Evolutionary conservation across 2,888 invertebrate genomes (phyloP), one percentile per base, ranked within the genome.

Genomic region (Eupithecia subfuscata): DNA sequence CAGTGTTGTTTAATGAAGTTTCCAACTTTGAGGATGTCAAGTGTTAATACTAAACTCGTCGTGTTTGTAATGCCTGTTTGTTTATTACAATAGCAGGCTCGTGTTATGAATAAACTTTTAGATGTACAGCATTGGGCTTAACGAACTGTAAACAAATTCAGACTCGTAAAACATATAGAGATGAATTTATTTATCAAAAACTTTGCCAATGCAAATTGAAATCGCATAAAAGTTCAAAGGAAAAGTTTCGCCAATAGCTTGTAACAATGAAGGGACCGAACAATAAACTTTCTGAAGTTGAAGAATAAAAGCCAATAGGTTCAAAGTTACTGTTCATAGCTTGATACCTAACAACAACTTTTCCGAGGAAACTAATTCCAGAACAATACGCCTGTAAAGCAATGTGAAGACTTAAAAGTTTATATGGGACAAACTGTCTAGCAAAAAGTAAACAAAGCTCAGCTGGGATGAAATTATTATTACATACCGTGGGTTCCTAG

Each of bases 381-480:
- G 74, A 71, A 75, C 56, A 74, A 72, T 60, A 72, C 60, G 22
- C 12, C 63, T 69, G 52, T 18, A 22, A 30, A 30, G 63, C 60
- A 73, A 76, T 67, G 69, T 52, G 52, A 71, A 70, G 22, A 25
- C 52, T 69, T 56, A 40, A 64, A 48, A 71, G 43, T 60, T 72
- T 67, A 52, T 74, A 60, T 70, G 70, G 74, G 70, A 48, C 70
- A 63, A 77, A 77, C 74, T 73, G 71, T 74, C 75, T 70, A 56
- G 69, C 70, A 73, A 75, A 77, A 75, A 73, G 75, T 77, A 75
- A 77, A 77, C 77, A 82, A 81, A 78, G 80, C 81, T 86, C 84
- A 84, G 78, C 85, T 85, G 84, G 84, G 78, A 81, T 82, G 78
- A 82, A 82, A 84, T 83, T 85, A 81, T 80, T 86, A 82, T 85